A percentile compares a stretch with the other conserved stretches of the same genome.
Evolutionary conservation across 2,888 invertebrate genomes (phyloP).

Genomic region (Mythimna ferrago): DNA sequence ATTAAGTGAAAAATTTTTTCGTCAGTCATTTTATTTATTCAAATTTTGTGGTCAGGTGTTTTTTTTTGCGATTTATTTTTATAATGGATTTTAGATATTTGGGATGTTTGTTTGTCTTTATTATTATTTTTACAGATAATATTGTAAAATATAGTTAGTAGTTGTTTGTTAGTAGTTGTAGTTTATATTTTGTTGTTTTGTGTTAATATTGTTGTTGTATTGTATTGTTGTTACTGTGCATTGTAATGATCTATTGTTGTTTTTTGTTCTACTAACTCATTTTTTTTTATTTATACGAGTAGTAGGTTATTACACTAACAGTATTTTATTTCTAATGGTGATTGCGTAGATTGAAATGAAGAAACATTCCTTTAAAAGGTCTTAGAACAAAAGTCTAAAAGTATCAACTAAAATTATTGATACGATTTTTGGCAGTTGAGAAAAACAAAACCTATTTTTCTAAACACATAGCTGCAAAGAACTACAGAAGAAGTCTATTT

Average conservation of each 20-base stretch:
- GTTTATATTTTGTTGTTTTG: too few relatives aligned
- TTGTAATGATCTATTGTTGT: too few relatives aligned
- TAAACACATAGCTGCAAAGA: background rate
- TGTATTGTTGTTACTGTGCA: too few relatives aligned
- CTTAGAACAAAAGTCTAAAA: too few relatives aligned
- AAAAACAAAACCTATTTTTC: background rate
- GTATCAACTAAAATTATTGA: too few relatives aligned
- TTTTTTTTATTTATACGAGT: background rate
- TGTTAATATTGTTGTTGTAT: too few relatives aligned
- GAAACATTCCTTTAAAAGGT: too few relatives aligned
- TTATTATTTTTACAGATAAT: background rate
- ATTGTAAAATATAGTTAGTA: too few relatives aligned
- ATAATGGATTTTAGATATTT: background rate
- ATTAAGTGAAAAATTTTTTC: slow-evolving; percentile 70
- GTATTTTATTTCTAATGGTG: too few relatives aligned
- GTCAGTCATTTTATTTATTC: slow-evolving; percentile 55
- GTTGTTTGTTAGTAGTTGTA: too few relatives aligned
- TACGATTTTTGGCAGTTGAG: too few relatives aligned
- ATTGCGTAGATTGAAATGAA: too few relatives aligned
- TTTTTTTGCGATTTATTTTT: slow-evolving; percentile 33
- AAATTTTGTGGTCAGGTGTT: slow-evolving; percentile 34
- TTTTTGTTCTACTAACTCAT: background rate
- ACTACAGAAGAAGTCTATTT: background rate
- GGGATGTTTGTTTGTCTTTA: slow-evolving; percentile 6
- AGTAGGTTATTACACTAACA: background rate